These are phyloP conservation scores for Otocyon megalotis DNA, from an alignment of 2,113 vertebrate species.

Conservation along the genomic window DNA sequence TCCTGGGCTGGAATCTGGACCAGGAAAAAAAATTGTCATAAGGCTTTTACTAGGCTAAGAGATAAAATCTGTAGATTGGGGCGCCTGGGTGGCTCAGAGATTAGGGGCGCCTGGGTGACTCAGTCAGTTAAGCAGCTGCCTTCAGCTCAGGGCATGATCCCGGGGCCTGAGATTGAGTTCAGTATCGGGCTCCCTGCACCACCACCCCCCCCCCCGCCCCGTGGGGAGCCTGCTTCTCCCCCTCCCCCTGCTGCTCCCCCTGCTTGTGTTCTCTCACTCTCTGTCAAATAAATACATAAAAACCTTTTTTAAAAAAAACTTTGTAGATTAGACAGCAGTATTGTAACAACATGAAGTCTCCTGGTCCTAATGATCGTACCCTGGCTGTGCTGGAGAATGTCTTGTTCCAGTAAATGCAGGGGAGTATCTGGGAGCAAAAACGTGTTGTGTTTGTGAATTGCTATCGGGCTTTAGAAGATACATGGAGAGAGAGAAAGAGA, in stretches of 20 bases:
- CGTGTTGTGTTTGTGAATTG: background rate
- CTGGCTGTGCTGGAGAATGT: background rate
- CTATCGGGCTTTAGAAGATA: background rate
- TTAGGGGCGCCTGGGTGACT: too few relatives aligned
- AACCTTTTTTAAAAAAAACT: too few relatives aligned
- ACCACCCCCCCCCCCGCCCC: too few relatives aligned
- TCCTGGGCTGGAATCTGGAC: background rate
- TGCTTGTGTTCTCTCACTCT: too few relatives aligned
- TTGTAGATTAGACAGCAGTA: background rate
- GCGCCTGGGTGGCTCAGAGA: too few relatives aligned
- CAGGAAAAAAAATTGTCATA: background rate
- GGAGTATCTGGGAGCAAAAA: background rate
- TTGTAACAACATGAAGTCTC: background rate
- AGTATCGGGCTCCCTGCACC: too few relatives aligned
- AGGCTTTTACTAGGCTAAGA: background rate
- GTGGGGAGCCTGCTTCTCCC: too few relatives aligned
- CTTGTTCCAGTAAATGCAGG: background rate
- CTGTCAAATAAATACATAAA: too few relatives aligned
- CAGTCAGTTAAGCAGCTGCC: too few relatives aligned
- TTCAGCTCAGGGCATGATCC: too few relatives aligned
- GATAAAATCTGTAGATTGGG: background rate
- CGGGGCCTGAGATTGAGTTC: too few relatives aligned
- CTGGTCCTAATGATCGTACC: background rate
- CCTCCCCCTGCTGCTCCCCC: too few relatives aligned
- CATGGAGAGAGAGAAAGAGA: background rate